Percentiles rank a stretch among this genome's conserved stretches.
Conservation (phyloP, 2,113 vertebrate species). For the Mormyrus lacerda region DNA sequence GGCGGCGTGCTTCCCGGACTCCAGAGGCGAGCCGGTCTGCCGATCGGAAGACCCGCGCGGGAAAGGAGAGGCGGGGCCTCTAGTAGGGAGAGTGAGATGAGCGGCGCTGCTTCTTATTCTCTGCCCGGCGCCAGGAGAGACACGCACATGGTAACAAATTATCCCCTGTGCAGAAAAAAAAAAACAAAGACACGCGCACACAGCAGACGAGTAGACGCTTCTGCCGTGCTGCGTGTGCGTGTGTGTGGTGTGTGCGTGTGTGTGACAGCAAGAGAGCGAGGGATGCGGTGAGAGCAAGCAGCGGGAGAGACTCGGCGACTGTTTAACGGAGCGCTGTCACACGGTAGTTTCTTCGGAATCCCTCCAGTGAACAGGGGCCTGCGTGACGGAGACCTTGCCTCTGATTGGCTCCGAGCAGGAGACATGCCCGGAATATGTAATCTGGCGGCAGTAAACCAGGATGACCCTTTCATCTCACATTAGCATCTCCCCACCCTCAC, state of each 20-base stretch:
- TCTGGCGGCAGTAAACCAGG: slow-evolving; percentile 57
- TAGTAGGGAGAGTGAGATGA: slow-evolving; percentile 37
- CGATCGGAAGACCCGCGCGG: slow-evolving; percentile 37
- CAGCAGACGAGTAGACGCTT: slow-evolving; percentile 16
- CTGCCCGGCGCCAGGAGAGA: slow-evolving; percentile 51
- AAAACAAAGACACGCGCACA: slow-evolving; percentile 1
- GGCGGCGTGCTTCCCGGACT: slow-evolving; percentile 45
- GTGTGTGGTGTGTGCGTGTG: not conserved
- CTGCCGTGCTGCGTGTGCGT: slow-evolving; percentile 17
- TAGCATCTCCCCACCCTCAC: slow-evolving; percentile 47
- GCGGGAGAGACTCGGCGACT: slow-evolving; percentile 53
- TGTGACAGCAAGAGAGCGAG: slow-evolving; percentile 3
- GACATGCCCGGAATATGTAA: slow-evolving; percentile 53
- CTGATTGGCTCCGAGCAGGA: slow-evolving; percentile 68
- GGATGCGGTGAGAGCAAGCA: not conserved
- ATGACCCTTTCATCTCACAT: slow-evolving; percentile 63
- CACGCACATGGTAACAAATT: slow-evolving; percentile 47
- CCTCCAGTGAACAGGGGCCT: slow-evolving; percentile 74
- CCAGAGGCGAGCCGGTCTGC: slow-evolving; percentile 45
- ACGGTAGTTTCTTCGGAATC: slow-evolving; percentile 78
- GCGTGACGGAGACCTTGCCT: slow-evolving; percentile 59
- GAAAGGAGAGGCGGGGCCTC: slow-evolving; percentile 25
- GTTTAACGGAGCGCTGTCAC: slow-evolving; percentile 66
- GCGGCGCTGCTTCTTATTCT: slow-evolving; percentile 39
- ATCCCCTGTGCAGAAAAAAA: slow-evolving; percentile 40